phyloP scores from a whole-genome alignment of 2,888 invertebrate species.

The Gymnoscelis rufifasciata region DNA sequence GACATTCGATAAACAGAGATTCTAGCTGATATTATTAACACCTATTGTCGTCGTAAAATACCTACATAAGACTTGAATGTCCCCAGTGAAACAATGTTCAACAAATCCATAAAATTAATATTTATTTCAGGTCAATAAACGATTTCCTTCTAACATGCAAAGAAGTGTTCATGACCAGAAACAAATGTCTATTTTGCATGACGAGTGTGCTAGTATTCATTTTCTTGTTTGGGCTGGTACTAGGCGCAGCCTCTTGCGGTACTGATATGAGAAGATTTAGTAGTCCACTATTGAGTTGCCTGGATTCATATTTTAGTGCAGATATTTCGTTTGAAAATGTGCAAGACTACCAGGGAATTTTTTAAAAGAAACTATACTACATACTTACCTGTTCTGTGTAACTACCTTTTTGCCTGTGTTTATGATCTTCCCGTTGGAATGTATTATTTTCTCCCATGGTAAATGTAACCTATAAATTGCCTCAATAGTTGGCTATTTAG shows the following conservation, averaged over 20 bases:
- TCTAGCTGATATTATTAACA: too few species aligned
- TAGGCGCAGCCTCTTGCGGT: slow-evolving; percentile 65
- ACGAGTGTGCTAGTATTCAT: slow-evolving; percentile 35
- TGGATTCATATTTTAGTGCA: slow-evolving; percentile 56
- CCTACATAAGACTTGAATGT: too few species aligned
- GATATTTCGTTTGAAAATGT: slow-evolving; percentile 26
- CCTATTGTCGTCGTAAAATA: background rate
- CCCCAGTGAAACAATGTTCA: too few species aligned
- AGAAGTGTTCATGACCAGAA: slow-evolving; percentile 43
- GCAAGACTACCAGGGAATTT: slow-evolving; percentile 49
- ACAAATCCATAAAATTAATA: too few species aligned
- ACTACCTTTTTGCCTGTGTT: too few species aligned
- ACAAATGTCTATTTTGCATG: slow-evolving; percentile 44
- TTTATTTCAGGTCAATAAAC: slow-evolving; percentile 51
- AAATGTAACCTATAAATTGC: too few species aligned
- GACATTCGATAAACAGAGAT: too few species aligned
- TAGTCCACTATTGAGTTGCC: slow-evolving; percentile 59
- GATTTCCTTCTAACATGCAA: slow-evolving; percentile 54
- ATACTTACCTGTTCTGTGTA: too few species aligned
- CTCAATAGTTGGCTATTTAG: too few species aligned
- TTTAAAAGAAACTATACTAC: too few species aligned
- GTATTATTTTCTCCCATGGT: too few species aligned
- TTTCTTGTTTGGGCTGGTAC: slow-evolving; percentile 51
- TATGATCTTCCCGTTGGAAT: too few species aligned
- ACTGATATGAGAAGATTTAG: slow-evolving; percentile 54